phyloP scores from a whole-genome alignment of 2,888 invertebrate genomes.

The Alsophila aescularia region DNA sequence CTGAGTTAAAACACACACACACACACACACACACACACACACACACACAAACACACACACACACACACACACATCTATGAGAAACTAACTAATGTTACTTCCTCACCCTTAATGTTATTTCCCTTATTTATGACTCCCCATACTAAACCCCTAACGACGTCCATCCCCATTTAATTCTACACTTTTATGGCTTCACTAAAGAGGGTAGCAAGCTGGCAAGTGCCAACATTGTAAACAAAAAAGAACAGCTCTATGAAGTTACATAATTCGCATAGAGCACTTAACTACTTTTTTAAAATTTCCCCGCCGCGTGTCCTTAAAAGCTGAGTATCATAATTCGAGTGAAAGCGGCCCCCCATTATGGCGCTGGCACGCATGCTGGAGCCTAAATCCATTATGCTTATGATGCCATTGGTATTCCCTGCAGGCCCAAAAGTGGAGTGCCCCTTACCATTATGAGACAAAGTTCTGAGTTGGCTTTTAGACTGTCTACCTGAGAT shows the following conservation, averaged over 20 bases:
- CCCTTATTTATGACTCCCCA: conserved; percentile 12
- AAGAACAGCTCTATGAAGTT: conserved; percentile 15
- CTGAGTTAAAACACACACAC: neutral
- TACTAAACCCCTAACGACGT: conserved; percentile 27
- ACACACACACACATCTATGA: neutral
- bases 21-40: no score
- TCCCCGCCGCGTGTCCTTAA: conserved; percentile 43
- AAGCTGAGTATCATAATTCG: conserved; percentile 53
- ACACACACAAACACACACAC: neutral
- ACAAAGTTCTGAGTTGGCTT: conserved; percentile 39
- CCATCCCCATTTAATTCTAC: conserved; percentile 13
- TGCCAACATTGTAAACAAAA: conserved; percentile 8
- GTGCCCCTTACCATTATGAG: conserved; percentile 50
- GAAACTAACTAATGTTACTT: conserved; percentile 1
- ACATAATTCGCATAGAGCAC: conserved; percentile 37
- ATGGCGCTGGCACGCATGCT: conserved; percentile 50
- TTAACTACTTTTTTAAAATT: conserved; percentile 40
- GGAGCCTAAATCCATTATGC: conserved; percentile 61
- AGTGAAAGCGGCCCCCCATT: conserved; percentile 64
- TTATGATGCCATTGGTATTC: conserved; percentile 69
- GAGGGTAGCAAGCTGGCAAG: conserved; percentile 2
- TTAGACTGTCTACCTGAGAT: conserved; percentile 28
- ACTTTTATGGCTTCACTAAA: conserved; percentile 17
- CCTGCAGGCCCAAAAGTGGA: conserved; percentile 48
- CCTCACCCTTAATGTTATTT: conserved; percentile 13